Base-by-base conservation (phyloP, 37 sponge, comb jelly and placozoan species). In the Cliona cf. orientalis region DNA sequence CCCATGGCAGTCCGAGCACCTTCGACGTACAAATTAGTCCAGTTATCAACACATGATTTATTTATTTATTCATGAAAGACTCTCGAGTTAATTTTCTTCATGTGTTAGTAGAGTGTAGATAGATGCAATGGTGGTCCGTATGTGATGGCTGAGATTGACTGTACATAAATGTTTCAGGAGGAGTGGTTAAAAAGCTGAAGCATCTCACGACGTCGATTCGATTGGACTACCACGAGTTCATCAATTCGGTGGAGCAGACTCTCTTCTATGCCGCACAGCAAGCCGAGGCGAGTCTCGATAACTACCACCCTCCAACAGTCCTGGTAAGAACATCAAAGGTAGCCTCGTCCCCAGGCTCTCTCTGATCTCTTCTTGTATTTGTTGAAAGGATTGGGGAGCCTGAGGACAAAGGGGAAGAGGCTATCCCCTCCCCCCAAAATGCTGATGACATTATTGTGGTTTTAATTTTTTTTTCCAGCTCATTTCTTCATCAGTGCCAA, bases 271-370 rank as follows among this genome's bases (percentile, higher is more conserved):
- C 80, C n/a, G 59, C 69, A 53, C 80, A 49, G 39, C 80, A 80
- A 34, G 42, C 37, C 35, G 84, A 84, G 33, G 76, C 57, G 25
- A 58, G 23, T 11, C 56, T 84, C 7, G 38, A 46, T 5, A n/a
- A 84, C 59, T 85, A 77, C 62, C 41, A 61, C 2, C 86, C 86
- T 31, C 70, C 56, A 37, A 77, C 17, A 56, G 45, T 85, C 23
- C 46, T 85, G 72, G 86, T 85, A 53, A 75, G 60, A n/a, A n/a
- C n/a, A n/a, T n/a, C n/a, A 38, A 40, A n/a, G n/a, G n/a, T n/a
- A n/a, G n/a, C n/a, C n/a, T n/a, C n/a, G n/a, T n/a, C n/a, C n/a
- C n/a, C n/a, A n/a, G n/a, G n/a, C n/a, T n/a, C n/a, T n/a, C n/a
- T n/a, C n/a, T n/a, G n/a, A n/a, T n/a, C n/a, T n/a, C n/a, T 3